phyloP scores from a whole-genome alignment of 2,888 invertebrate species.

The Stenurella melanura region DNA sequence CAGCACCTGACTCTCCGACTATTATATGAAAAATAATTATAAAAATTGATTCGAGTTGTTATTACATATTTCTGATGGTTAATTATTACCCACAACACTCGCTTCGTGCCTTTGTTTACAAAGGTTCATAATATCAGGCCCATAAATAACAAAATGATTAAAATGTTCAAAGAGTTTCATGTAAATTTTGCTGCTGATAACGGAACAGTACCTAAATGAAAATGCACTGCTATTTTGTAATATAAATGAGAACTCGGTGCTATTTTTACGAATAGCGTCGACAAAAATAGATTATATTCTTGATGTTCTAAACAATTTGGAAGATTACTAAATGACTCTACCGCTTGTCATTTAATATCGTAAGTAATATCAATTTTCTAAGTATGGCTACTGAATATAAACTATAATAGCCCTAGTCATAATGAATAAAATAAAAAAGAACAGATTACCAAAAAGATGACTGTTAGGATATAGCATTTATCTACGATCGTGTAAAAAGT shows the following conservation, averaged over 20 bases:
- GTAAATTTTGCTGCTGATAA: neutral
- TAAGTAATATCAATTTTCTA: no score
- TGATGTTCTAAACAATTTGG: neutral
- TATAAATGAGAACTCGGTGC: neutral
- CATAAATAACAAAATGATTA: neutral
- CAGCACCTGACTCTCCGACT: no score
- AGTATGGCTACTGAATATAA: no score
- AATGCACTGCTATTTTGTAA: neutral
- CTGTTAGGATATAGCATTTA: no score
- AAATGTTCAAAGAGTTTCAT: neutral
- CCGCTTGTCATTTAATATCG: conserved; percentile 7
- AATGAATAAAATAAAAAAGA: no score
- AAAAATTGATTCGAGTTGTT: neutral
- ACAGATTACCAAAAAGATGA: no score
- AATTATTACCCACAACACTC: neutral
- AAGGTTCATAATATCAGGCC: neutral
- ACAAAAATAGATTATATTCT: neutral
- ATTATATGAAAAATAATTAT: neutral
- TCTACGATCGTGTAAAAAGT: no score
- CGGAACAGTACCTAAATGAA: neutral
- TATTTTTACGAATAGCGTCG: neutral
- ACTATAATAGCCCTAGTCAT: no score
- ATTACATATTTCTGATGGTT: neutral
- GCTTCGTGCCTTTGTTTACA: neutral
- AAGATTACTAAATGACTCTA: conserved; percentile 17